Base-by-base conservation (phyloP, 2,888 invertebrate species). In the Junonia oenone region DNA sequence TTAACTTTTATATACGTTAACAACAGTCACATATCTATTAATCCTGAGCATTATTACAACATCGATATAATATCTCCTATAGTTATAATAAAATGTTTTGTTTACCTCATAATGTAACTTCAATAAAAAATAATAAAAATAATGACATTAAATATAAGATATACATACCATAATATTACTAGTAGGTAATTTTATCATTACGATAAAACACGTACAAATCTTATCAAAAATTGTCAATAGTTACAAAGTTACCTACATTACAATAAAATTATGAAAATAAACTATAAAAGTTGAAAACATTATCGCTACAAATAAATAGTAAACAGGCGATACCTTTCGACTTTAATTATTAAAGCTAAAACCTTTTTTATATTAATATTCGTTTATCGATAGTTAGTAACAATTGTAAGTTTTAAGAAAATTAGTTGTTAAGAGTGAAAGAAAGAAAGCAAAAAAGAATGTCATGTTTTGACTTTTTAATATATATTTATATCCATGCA, bases 211-310 rank as follows among this genome's bases (percentile, higher is more conserved):
- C 43, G 13, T 26, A 43, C 22, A 26, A 17, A 43, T 13, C 2
- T 26, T 43, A 43, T 43, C 43, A 43, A 43, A 43, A 40, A 11
- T 13, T 15, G 14, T 17, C 11, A 38, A 13, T 13, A 26, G 6
- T 43, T 43, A 43, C n/a, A 43, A 43, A 26, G 8, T 43, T 43
- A 43, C n/a, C n/a, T n/a, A n/a, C 43, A 11, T 40, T 38, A 17
- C 15, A 38, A 17, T 38, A 19, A 40, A 19, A 22, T 17, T 38
- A 38, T 3, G 38, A 43, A 43, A 43, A 43, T 43, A 43, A 26
- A 43, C 43, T 43, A 13, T 43, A 43, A 43, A 26, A 43, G 43
- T 43, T 43, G 43, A 26, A 26, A 43, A 43, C 11, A 19, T 40
- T 40, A 40, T 40, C 5, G 19, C 38, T 40, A 40, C 17, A n/a